phyloP scores from a whole-genome alignment of 2,888 invertebrate species.

The Drosophila borborema region DNA sequence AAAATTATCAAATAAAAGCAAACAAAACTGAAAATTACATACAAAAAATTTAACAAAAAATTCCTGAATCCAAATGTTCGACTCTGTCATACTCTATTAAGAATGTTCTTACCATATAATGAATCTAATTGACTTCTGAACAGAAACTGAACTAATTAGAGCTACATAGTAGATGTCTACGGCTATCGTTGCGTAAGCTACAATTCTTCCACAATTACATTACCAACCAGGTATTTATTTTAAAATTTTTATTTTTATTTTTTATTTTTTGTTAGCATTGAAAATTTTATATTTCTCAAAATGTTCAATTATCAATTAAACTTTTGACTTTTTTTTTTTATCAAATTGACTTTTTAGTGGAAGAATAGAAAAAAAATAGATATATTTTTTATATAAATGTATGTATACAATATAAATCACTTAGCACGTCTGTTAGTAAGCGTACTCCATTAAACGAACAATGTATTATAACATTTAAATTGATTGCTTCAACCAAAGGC shows the following conservation, averaged over 20 bases:
- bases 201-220: background rate
- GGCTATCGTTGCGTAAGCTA: background rate
- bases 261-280: no score
- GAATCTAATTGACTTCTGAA: background rate
- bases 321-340: no score
- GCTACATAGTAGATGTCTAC: no score
- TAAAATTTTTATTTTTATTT: no score
- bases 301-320: no score
- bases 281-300: no score
- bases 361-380: background rate
- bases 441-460: background rate
- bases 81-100: slow-evolving; percentile 15
- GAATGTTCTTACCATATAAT: background rate
- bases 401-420: background rate
- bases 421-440: background rate
- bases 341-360: no score
- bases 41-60: slow-evolving; percentile 13
- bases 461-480: background rate
- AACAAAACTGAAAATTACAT: slow-evolving; percentile 26
- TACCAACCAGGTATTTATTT: no score
- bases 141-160: background rate
- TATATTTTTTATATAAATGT: no score
- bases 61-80: background rate
- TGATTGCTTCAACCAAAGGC: background rate
- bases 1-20: slow-evolving; percentile 75